These are phyloP conservation scores for Palaemon carinicauda DNA, from an alignment of 1,140 invertebrate genomes.

Conservation along the genomic window DNA sequence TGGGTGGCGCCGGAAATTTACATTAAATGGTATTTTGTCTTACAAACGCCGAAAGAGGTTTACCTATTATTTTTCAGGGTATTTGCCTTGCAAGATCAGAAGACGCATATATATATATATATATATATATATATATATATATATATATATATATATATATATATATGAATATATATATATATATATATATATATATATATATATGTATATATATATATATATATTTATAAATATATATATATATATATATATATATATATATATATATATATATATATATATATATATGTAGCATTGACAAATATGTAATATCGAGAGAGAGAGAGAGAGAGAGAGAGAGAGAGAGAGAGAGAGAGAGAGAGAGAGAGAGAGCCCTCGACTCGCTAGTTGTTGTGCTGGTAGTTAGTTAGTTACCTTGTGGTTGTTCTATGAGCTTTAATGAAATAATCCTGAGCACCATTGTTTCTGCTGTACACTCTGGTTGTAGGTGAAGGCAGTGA, in stretches of 20 bases:
- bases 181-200: conserved; percentile 2
- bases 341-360: background rate
- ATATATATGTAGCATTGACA: background rate
- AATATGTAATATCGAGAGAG: background rate
- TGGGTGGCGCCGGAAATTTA: too few relatives aligned
- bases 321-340: background rate
- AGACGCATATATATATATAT: background rate
- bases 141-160: background rate
- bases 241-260: background rate
- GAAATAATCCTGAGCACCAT: too few relatives aligned
- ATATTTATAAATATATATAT: background rate
- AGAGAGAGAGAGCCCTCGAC: background rate
- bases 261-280: background rate
- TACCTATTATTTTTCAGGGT: too few relatives aligned
- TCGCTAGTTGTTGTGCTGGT: too few relatives aligned
- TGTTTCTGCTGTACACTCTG: too few relatives aligned
- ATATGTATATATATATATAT: background rate
- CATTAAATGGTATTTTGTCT: too few relatives aligned
- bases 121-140: background rate
- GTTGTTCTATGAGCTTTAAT: too few relatives aligned
- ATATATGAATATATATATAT: background rate
- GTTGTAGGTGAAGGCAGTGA: too few relatives aligned
- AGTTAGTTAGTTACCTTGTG: too few relatives aligned
- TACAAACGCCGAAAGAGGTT: too few relatives aligned
- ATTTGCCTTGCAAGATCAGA: too few relatives aligned